phyloP scores from a whole-genome alignment of 2,113 vertebrate genomes.

The Pelodiscus sinensis region DNA sequence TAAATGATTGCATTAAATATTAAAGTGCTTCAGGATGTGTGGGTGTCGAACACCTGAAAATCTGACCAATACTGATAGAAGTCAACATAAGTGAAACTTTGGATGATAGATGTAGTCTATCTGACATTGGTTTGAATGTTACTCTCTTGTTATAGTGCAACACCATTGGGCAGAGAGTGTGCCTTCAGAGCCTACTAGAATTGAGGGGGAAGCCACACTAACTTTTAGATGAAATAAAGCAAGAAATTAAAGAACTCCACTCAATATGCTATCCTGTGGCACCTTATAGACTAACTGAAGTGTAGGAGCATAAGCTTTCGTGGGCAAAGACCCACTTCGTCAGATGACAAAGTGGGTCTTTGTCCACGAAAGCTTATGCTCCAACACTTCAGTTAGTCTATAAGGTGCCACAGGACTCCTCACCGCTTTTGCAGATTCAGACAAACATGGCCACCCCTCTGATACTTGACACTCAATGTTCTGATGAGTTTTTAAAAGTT shows the following conservation, averaged over 20 bases:
- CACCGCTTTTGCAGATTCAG: no score
- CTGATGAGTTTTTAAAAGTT: rapidly evolving
- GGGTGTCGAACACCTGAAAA: background rate
- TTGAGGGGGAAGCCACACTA: background rate
- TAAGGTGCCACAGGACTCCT: no score
- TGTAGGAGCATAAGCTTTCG: no score
- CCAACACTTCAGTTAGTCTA: no score
- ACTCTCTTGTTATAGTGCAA: background rate
- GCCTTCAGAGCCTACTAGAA: background rate
- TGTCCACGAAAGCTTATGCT: no score
- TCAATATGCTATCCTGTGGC: no score
- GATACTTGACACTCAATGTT: no score
- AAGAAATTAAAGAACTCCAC: background rate
- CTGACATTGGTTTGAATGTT: background rate
- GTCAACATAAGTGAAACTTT: background rate
- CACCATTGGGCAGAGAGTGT: rapidly evolving
- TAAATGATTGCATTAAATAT: background rate
- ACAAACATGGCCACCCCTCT: no score
- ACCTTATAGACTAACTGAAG: no score
- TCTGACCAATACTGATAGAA: rapidly evolving
- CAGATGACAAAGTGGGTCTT: no score
- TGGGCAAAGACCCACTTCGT: no score
- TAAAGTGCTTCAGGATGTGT: no score
- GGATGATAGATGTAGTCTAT: background rate
- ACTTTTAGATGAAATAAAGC: background rate